These are phyloP conservation scores for Drosophila repletoides DNA, from an alignment of 1,140 invertebrate species.

Conservation along the genomic window DNA sequence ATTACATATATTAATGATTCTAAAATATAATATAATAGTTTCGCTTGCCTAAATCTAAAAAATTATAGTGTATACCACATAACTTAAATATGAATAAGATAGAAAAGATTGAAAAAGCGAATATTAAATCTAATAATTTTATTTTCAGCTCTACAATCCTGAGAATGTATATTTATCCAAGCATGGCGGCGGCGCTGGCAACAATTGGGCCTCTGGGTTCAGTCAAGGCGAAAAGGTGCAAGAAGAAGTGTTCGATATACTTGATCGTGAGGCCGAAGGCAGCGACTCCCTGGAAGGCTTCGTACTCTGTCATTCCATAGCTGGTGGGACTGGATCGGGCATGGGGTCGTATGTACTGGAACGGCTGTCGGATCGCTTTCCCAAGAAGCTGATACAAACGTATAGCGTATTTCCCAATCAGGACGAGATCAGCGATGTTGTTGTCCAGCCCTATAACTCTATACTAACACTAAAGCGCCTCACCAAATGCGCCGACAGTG, in stretches of 20 bases:
- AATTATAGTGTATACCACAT: too few relatives aligned
- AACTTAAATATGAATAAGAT: too few relatives aligned
- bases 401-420: constrained; percentile 99
- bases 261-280: constrained; percentile 99
- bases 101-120: too few relatives aligned
- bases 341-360: constrained; percentile 98
- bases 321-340: constrained; percentile 98
- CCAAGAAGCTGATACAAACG: constrained; percentile 98
- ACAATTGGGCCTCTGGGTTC: constrained; percentile 99
- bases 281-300: constrained; percentile 99
- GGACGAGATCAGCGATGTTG: constrained; percentile 98
- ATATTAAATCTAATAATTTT: too few relatives aligned
- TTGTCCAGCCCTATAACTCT: constrained; percentile 99
- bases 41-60: too few relatives aligned
- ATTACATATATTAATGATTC: too few relatives aligned
- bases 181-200: constrained; percentile 99
- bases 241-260: constrained; percentile 99
- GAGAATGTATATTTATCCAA: constrained; percentile 99
- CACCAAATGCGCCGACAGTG: constrained; percentile 98
- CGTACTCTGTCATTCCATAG: constrained; percentile 99
- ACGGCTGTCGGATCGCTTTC: constrained; percentile 96
- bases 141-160: constrained; percentile 94
- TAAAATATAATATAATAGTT: too few relatives aligned
- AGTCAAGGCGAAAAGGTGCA: constrained; percentile 95
- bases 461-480: constrained; percentile 96